Percentiles rank a stretch among this genome's conserved stretches.
Conservation (phyloP, 1,140 invertebrate species). For the Lepidurus packardi region DNA sequence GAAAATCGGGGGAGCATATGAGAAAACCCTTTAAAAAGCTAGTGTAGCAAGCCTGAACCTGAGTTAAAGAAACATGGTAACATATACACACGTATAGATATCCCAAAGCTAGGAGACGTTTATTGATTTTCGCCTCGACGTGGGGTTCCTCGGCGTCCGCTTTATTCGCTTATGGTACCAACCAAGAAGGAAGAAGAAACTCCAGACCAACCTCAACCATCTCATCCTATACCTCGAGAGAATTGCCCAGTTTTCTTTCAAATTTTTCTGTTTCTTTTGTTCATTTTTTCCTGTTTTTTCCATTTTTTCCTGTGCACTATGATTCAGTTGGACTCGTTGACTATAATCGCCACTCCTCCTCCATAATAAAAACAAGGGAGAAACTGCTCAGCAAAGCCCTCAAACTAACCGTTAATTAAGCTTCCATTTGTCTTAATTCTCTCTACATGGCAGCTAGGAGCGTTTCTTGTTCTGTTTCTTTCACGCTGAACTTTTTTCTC, state of each 20-base stretch:
- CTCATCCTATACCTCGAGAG: background rate
- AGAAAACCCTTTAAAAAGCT: background rate
- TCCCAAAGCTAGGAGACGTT: background rate
- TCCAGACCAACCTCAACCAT: background rate
- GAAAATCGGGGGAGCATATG: background rate
- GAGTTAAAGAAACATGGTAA: background rate
- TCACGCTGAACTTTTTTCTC: too few relatives aligned
- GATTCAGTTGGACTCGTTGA: too few relatives aligned
- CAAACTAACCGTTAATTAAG: background rate
- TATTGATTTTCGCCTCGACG: constrained; percentile 9
- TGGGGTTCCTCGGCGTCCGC: background rate
- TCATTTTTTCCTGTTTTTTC: background rate
- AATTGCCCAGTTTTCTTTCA: background rate
- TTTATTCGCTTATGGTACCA: background rate
- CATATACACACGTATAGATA: background rate
- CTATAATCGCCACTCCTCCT: too few relatives aligned
- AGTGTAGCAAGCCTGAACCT: background rate
- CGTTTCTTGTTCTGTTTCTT: background rate
- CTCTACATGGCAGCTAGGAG: background rate
- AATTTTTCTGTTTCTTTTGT: background rate
- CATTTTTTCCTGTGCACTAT: too few relatives aligned
- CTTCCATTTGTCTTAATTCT: background rate
- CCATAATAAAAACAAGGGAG: background rate
- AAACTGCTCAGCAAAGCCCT: background rate
- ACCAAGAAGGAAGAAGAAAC: background rate